phyloP scores from a whole-genome alignment of 2,888 invertebrate species.

The Didymodactylos carnosus region DNA sequence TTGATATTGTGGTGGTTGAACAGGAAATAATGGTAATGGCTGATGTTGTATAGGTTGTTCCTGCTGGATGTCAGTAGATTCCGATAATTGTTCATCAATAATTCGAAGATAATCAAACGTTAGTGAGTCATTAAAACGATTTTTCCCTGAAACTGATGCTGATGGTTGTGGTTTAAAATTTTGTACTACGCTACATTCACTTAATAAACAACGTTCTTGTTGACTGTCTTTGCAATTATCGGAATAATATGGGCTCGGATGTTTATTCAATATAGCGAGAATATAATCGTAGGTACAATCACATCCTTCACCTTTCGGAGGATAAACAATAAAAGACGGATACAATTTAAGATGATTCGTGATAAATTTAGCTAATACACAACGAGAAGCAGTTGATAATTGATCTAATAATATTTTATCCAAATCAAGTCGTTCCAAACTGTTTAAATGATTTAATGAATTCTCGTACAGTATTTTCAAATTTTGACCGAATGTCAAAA shows the following conservation, averaged over 20 bases:
- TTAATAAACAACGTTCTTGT: not conserved
- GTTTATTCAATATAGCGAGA: not conserved
- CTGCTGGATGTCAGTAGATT: too few species aligned
- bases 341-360: not conserved
- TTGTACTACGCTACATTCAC: not conserved
- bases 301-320: not conserved
- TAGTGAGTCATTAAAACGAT: too few species aligned
- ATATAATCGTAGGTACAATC: not conserved
- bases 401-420: not conserved
- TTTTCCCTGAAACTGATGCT: too few species aligned
- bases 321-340: not conserved
- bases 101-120: too few species aligned
- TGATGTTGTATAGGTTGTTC: too few species aligned
- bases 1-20: too few species aligned
- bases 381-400: not conserved
- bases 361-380: not conserved
- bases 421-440: not conserved
- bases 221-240: not conserved
- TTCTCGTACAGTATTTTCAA: not conserved
- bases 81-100: too few species aligned
- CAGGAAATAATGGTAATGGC: too few species aligned
- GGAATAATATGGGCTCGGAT: not conserved
- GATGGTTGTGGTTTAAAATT: too few species aligned
- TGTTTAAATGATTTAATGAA: not conserved
- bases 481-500: not conserved